A percentile compares a stretch with the other conserved stretches of the same genome.
Evolutionary conservation across 2,888 invertebrate species (phyloP).

Genomic region (Eristalis arbustorum): DNA sequence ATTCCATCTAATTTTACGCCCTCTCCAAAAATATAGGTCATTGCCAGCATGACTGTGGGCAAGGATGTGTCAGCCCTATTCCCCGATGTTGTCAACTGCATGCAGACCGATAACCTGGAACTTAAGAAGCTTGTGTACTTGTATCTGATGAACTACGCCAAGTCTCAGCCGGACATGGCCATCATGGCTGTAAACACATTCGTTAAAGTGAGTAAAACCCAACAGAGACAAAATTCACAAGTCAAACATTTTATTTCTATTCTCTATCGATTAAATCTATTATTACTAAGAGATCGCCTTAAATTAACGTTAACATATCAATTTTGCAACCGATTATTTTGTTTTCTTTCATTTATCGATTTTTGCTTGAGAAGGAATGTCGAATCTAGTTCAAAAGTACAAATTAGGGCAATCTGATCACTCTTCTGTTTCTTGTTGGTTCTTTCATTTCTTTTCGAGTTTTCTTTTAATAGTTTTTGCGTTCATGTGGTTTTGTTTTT

Average conservation of each 20-base stretch:
- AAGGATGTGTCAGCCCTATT: slow-evolving; percentile 99
- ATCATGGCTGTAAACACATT: slow-evolving; percentile 99
- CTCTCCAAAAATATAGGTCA: slow-evolving; percentile 85
- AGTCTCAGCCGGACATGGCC: slow-evolving; percentile 99
- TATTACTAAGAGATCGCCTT: not conserved
- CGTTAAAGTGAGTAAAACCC: slow-evolving; percentile 90
- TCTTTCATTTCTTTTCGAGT: not conserved
- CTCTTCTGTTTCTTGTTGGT: not conserved
- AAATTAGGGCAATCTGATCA: slow-evolving; percentile 22
- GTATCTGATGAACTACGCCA: slow-evolving; percentile 99
- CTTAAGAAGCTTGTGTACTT: slow-evolving; percentile 99
- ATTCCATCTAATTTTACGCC: not conserved
- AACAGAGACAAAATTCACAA: not conserved
- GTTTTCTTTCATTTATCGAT: not conserved
- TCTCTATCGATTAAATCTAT: slow-evolving; percentile 13
- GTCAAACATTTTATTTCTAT: not conserved
- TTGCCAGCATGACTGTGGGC: slow-evolving; percentile 99
- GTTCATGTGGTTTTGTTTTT: not conserved
- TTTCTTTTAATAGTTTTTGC: not conserved
- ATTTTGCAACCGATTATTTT: slow-evolving; percentile 10
- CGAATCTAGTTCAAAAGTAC: slow-evolving; percentile 4
- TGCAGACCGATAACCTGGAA: slow-evolving; percentile 99
- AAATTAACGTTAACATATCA: slow-evolving; percentile 13
- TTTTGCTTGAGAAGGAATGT: slow-evolving; percentile 30
- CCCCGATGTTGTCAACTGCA: slow-evolving; percentile 99